Percentiles rank a stretch among this genome's conserved stretches.
Conservation (phyloP, 2,797 vertebrate genomes). For the Falco cherrug region DNA sequence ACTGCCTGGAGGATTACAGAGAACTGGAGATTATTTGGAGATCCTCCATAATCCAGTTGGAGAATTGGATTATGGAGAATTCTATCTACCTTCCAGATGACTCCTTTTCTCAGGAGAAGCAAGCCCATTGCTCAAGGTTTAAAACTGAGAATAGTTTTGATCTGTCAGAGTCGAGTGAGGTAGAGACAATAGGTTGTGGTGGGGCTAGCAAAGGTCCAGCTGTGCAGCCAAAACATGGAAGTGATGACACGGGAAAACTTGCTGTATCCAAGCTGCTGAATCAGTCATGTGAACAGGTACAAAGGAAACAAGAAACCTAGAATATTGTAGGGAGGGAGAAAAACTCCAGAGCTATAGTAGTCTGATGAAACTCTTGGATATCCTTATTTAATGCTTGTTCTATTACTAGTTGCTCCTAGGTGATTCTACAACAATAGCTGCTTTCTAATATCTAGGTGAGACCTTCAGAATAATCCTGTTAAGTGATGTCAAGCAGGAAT, state of each 20-base stretch:
- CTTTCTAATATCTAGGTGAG: not conserved
- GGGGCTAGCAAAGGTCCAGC: not conserved
- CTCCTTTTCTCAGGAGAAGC: not conserved
- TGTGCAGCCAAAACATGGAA: not conserved
- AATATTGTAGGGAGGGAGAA: accelerated
- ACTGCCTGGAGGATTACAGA: not conserved
- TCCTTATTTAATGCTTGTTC: not conserved
- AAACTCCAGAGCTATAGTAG: not conserved
- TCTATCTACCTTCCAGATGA: not conserved
- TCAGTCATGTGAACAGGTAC: accelerated
- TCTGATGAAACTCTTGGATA: not conserved
- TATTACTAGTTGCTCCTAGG: not conserved
- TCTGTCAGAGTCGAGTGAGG: not conserved
- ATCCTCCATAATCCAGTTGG: too few species aligned
- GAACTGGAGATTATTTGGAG: not conserved
- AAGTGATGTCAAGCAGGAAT: not conserved
- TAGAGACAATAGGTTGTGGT: not conserved
- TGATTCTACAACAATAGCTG: not conserved
- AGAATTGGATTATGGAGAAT: not conserved
- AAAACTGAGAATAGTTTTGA: not conserved
- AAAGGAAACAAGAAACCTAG: not conserved
- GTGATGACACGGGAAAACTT: not conserved
- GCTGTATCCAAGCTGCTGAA: not conserved
- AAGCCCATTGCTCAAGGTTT: not conserved
- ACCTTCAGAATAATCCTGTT: not conserved